Evolutionary conservation across 64 coral and sea anemone species (phyloP).

Genomic region (Montipora efflorescens): DNA sequence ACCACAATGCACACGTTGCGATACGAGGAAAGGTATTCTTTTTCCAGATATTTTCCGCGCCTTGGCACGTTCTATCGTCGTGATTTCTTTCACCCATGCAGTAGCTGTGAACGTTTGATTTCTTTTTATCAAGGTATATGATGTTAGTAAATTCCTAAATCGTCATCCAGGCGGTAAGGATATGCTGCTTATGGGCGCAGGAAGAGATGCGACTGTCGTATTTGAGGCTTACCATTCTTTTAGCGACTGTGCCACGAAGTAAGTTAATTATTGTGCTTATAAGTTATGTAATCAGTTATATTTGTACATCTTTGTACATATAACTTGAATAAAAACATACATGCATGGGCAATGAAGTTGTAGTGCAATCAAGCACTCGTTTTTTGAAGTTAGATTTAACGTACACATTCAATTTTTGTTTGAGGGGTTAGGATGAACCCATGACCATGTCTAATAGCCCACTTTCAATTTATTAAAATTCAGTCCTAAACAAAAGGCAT

Average conservation of each 20-base stretch:
- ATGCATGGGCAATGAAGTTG: no score
- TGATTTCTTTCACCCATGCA: neutral
- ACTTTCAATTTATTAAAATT: no score
- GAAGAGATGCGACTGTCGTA: conserved; percentile 73
- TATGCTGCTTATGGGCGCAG: conserved; percentile 81
- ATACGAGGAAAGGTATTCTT: conserved; percentile 77
- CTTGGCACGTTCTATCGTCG: neutral
- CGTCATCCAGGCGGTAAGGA: conserved; percentile 88
- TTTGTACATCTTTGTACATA: neutral
- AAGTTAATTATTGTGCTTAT: neutral
- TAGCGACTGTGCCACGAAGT: conserved; percentile 69
- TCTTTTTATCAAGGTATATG: conserved; percentile 67
- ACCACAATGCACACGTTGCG: conserved; percentile 79
- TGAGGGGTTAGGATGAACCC: no score
- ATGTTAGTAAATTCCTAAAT: conserved; percentile 78
- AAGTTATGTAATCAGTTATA: neutral
- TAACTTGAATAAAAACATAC: no score
- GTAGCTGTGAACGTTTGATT: neutral
- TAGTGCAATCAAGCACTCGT: no score
- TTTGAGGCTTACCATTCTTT: conserved; percentile 91
- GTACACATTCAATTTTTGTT: no score
- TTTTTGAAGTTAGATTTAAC: no score
- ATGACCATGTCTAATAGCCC: no score
- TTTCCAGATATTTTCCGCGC: neutral
- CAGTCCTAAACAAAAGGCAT: no score